Conservation (phyloP, 2,888 invertebrate species). For the Strigamia crassipes region DNA sequence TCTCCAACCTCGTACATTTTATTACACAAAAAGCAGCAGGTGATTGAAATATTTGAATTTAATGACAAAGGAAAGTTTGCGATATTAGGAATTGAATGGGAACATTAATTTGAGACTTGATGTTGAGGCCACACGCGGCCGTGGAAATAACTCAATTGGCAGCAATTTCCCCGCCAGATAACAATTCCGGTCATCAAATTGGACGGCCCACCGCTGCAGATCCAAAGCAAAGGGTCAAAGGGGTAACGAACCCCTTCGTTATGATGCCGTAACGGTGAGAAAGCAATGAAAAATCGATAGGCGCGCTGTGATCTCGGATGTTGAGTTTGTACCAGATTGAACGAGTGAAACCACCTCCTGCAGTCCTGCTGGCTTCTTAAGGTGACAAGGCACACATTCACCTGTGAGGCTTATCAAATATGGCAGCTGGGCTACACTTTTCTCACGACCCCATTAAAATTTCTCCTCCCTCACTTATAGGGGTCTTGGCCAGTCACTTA, state of each 20-base stretch:
- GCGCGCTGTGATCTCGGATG: not conserved
- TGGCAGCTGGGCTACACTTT: not conserved
- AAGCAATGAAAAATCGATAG: not conserved
- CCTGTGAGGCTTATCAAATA: slow-evolving; percentile 3
- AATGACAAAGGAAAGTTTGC: slow-evolving; percentile 4
- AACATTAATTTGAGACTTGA: slow-evolving; percentile 22
- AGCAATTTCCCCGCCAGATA: slow-evolving; percentile 26
- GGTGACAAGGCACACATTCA: slow-evolving; percentile 14
- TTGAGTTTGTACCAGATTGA: not conserved
- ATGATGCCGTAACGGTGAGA: not conserved
- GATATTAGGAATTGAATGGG: slow-evolving; percentile 27
- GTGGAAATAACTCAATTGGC: slow-evolving; percentile 26
- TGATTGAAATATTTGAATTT: slow-evolving; percentile 30
- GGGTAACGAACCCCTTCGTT: slow-evolving; percentile 22
- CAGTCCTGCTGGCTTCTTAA: not conserved
- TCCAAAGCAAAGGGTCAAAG: slow-evolving; percentile 17
- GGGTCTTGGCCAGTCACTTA: slow-evolving; percentile 17
- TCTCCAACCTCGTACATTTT: not conserved
- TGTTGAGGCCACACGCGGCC: slow-evolving; percentile 15
- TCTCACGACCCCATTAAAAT: slow-evolving; percentile 26
- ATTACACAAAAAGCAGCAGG: not conserved
- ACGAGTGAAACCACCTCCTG: not conserved
- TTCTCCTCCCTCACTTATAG: slow-evolving; percentile 17
- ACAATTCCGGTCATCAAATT: slow-evolving; percentile 14
- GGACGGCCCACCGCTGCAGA: slow-evolving; percentile 9